phyloP scores from a whole-genome alignment of 2,113 vertebrate species.

The Poecile atricapillus region DNA sequence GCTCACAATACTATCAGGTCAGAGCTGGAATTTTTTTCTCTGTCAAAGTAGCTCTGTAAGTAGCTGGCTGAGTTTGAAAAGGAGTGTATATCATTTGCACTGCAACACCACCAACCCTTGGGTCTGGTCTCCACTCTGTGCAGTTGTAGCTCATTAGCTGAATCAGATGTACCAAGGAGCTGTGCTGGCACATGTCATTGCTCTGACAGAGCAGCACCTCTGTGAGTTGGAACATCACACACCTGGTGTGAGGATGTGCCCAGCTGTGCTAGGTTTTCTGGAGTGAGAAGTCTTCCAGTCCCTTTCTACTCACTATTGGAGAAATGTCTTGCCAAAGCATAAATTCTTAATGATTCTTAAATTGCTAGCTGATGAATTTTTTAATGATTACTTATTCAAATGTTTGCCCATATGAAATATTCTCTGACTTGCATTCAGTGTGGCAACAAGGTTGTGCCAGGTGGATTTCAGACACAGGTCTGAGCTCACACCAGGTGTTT shows the following conservation, averaged over 20 bases:
- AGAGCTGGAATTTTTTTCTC: not conserved
- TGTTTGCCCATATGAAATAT: not conserved
- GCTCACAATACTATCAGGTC: not conserved
- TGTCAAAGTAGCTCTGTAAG: not conserved
- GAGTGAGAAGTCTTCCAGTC: not conserved
- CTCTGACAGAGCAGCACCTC: not conserved
- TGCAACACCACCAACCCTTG: not conserved
- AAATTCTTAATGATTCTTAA: not conserved
- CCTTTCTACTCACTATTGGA: not conserved
- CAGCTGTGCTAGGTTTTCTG: not conserved
- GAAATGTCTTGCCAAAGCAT: not conserved
- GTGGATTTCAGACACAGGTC: not conserved
- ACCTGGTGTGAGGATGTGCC: not conserved
- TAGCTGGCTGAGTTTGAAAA: not conserved
- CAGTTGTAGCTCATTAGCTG: not conserved
- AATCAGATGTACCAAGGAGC: not conserved
- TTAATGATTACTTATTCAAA: not conserved
- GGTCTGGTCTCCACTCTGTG: not conserved
- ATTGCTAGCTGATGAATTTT: not conserved
- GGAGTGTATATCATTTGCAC: not conserved
- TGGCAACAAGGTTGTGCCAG: not conserved
- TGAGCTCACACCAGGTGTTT: not conserved
- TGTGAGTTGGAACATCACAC: not conserved
- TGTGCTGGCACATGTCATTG: not conserved
- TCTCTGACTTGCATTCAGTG: not conserved